Conservation (phyloP, 2,888 invertebrate genomes). For the Thereva unica region DNA sequence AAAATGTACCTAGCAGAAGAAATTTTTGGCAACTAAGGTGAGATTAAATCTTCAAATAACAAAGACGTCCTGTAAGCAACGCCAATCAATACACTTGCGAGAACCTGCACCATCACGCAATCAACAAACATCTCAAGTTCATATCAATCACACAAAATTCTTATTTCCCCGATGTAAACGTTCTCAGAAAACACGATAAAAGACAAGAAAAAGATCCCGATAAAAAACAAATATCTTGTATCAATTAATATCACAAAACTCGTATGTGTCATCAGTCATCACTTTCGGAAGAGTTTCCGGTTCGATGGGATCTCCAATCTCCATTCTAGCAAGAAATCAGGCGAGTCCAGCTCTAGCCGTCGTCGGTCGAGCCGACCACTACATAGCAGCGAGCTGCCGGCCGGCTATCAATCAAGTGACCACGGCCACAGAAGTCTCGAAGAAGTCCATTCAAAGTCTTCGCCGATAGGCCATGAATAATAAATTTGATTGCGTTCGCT, state of each 20-base stretch:
- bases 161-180: not conserved
- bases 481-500: not conserved
- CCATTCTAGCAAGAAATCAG: not conserved
- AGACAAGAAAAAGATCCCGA: not conserved
- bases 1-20: too few relatives aligned
- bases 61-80: too few relatives aligned
- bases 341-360: not conserved
- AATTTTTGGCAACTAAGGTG: too few relatives aligned
- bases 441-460: not conserved
- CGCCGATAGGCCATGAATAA: slow-evolving; percentile 22
- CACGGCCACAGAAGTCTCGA: not conserved
- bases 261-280: slow-evolving; percentile 5
- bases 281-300: slow-evolving; percentile 39
- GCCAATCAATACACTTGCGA: too few relatives aligned
- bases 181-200: not conserved
- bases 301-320: slow-evolving; percentile 17
- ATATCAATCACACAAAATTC: too few relatives aligned
- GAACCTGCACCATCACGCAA: too few relatives aligned
- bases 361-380: slow-evolving; percentile 3
- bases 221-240: too few relatives aligned
- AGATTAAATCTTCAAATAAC: too few relatives aligned
- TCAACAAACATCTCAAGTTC: too few relatives aligned
- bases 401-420: slow-evolving; percentile 16
- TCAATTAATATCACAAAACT: slow-evolving; percentile 10
- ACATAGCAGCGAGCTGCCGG: slow-evolving; percentile 12